A percentile compares a stretch with the other conserved stretches of the same genome.
phyloP scores from a whole-genome alignment of 2,113 vertebrate genomes.

The Pterocles orientalis region DNA sequence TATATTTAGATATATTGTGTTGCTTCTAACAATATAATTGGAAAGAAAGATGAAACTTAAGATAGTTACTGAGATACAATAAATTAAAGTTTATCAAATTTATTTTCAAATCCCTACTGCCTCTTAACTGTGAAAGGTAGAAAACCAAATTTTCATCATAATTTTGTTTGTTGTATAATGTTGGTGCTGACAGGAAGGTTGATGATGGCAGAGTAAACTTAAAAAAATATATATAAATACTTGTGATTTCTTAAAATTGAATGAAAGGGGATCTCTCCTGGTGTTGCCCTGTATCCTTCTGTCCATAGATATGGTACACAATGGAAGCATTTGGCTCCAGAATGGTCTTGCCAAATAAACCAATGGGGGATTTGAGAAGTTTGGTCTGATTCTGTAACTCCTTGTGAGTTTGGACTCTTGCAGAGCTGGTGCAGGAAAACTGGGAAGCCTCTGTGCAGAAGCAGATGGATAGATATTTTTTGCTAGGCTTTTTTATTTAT shows the following conservation, averaged over 20 bases:
- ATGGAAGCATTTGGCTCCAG: not conserved
- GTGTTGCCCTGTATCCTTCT: not conserved
- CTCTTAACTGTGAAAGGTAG: not conserved
- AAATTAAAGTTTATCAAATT: not conserved
- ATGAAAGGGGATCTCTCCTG: not conserved
- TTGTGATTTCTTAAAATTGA: not conserved
- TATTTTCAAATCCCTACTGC: not conserved
- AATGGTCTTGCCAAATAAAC: not conserved
- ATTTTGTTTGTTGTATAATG: not conserved
- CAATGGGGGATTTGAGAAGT: not conserved
- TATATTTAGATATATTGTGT: slow-evolving; percentile 12
- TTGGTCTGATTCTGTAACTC: not conserved
- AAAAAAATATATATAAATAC: not conserved
- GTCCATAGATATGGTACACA: not conserved
- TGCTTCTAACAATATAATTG: not conserved
- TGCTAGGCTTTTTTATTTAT: not conserved
- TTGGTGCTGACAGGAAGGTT: not conserved
- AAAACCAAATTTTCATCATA: not conserved
- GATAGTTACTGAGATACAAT: not conserved
- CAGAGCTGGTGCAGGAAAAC: not conserved
- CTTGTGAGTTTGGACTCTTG: not conserved
- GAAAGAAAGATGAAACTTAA: slow-evolving; percentile 4
- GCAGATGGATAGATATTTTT: not conserved
- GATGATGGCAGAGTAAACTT: not conserved
- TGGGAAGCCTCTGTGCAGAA: not conserved